Conservation (phyloP, 2,113 vertebrate species). For the Actenoides lindsayi region DNA sequence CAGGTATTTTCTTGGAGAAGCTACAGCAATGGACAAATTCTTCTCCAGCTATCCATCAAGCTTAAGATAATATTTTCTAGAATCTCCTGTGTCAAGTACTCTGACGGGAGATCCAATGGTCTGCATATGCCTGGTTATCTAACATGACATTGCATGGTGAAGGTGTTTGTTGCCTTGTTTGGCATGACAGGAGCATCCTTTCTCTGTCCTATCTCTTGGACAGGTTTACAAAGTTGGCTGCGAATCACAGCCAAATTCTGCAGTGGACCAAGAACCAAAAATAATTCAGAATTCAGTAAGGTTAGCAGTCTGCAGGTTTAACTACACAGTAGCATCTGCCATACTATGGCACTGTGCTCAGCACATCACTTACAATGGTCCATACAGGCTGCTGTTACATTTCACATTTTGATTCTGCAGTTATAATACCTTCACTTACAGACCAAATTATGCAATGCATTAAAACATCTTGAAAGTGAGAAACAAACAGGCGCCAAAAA, state of each 20-base stretch:
- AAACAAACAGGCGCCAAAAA: conserved; percentile 52
- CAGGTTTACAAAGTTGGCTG: background rate
- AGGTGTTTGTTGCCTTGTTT: background rate
- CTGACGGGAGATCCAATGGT: background rate
- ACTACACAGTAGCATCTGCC: background rate
- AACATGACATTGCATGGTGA: background rate
- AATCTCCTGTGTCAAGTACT: background rate
- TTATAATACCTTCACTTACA: background rate
- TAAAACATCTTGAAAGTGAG: conserved; percentile 17
- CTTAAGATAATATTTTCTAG: background rate
- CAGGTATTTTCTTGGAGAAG: background rate
- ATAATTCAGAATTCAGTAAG: background rate
- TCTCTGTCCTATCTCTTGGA: background rate
- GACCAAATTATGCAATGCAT: conserved; percentile 39
- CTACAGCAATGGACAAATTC: background rate
- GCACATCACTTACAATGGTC: background rate
- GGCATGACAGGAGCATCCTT: background rate
- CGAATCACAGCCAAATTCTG: background rate
- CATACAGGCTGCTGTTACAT: background rate
- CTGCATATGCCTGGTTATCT: background rate
- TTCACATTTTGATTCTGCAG: background rate
- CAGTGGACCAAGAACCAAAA: background rate
- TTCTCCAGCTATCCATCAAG: background rate
- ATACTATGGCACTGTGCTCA: background rate
- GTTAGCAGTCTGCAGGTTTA: background rate